Conservation (phyloP, 1,140 invertebrate genomes). For the Cyclargus thomasi region DNA sequence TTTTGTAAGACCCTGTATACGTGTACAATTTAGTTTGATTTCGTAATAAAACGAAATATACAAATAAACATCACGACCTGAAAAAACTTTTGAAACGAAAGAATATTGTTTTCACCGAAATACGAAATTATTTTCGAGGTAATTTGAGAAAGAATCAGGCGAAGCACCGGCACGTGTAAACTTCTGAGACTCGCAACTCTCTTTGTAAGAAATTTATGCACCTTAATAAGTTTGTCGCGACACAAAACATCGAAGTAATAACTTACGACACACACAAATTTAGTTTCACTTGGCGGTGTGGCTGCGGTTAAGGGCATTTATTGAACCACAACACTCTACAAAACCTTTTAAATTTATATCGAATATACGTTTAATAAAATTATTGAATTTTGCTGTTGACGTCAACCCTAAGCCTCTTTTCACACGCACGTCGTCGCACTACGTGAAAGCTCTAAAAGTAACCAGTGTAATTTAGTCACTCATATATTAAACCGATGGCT, state of each 20-base stretch:
- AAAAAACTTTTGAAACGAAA: too few species aligned
- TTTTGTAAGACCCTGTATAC: not conserved
- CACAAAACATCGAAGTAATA: not conserved
- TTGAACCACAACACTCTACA: not conserved
- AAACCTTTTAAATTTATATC: not conserved
- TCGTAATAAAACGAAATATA: too few species aligned
- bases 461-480: too few species aligned
- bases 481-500: too few species aligned
- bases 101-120: too few species aligned
- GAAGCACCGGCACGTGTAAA: not conserved
- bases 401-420: too few species aligned
- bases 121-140: not conserved
- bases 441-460: too few species aligned
- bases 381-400: too few species aligned
- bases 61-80: too few species aligned
- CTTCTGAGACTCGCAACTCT: not conserved
- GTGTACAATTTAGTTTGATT: too few species aligned
- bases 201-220: not conserved
- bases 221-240: not conserved
- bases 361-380: too few species aligned
- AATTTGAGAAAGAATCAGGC: not conserved
- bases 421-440: too few species aligned
- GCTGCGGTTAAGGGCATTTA: not conserved
- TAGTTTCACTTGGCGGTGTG: not conserved
- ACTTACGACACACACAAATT: not conserved